These are phyloP conservation scores for Gasterosteus nipponicus DNA, from an alignment of 2,113 vertebrate genomes.

Conservation along the genomic window DNA sequence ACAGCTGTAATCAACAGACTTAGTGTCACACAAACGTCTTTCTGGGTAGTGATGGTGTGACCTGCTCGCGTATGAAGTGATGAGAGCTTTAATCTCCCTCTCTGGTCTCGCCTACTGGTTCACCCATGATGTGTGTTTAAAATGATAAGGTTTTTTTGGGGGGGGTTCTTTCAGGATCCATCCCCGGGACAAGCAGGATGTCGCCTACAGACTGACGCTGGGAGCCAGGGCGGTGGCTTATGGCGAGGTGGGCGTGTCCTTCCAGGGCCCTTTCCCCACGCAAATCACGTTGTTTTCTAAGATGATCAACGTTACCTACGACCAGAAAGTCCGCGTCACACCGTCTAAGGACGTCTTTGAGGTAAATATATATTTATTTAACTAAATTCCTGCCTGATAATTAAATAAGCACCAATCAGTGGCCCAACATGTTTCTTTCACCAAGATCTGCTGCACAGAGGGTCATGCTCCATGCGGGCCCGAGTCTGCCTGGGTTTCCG, in stretches of 20 bases:
- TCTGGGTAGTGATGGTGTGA: not conserved
- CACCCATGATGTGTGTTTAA: not conserved
- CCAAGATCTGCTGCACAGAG: conserved; percentile 83
- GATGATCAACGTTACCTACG: conserved; percentile 81
- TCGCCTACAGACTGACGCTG: conserved; percentile 85
- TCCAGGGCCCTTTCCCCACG: conserved; percentile 86
- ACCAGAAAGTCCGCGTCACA: conserved; percentile 75
- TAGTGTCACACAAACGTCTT: not conserved
- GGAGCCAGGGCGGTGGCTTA: conserved; percentile 90
- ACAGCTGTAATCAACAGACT: not conserved
- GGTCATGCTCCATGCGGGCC: conserved; percentile 7
- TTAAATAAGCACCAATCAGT: not conserved
- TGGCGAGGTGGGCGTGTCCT: conserved; percentile 77
- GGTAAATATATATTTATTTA: conserved; percentile 73
- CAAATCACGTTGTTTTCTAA: conserved; percentile 24
- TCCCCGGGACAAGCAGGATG: conserved; percentile 88
- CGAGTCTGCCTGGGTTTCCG: conserved; percentile 76
- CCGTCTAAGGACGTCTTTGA: conserved; percentile 76
- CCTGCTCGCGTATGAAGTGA: not conserved
- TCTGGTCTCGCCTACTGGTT: too few relatives aligned
- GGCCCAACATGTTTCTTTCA: not conserved
- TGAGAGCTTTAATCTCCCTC: not conserved
- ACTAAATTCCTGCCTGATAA: not conserved
- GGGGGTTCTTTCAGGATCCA: conserved; percentile 82
- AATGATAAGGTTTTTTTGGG: not conserved